These are phyloP conservation scores for Suillia variegata DNA, from an alignment of 2,888 invertebrate genomes.

Conservation along the genomic window DNA sequence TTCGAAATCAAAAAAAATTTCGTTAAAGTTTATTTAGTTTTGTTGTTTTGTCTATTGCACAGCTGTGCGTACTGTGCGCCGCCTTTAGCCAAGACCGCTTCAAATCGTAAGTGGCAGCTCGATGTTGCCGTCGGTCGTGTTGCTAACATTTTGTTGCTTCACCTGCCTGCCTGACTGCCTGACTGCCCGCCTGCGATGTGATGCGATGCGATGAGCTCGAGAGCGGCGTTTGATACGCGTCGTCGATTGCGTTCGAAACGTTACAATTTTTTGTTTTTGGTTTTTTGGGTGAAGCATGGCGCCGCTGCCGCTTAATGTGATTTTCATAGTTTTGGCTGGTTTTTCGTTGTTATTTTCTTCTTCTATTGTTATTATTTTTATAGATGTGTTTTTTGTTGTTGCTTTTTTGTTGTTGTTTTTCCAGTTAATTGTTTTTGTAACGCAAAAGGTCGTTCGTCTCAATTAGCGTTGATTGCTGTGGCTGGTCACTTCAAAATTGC, in stretches of 20 bases:
- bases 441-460: slow-evolving; percentile 7
- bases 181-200: too few relatives aligned
- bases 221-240: slow-evolving; percentile 5
- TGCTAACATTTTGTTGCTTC: not conserved
- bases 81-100: not conserved
- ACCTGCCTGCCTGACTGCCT: too few relatives aligned
- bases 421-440: too few relatives aligned
- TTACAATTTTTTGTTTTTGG: too few relatives aligned
- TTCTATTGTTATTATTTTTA: not conserved
- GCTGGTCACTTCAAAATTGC: not conserved
- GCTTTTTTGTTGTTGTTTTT: too few relatives aligned
- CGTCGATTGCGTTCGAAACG: too few relatives aligned
- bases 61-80: not conserved
- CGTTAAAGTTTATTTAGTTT: too few relatives aligned
- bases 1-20: too few relatives aligned
- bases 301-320: not conserved
- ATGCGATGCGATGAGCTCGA: not conserved
- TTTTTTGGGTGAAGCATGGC: not conserved
- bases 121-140: not conserved
- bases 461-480: not conserved
- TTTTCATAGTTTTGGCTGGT: not conserved
- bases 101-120: slow-evolving; percentile 1
- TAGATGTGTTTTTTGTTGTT: not conserved
- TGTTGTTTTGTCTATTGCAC: too few relatives aligned
- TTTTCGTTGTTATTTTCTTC: not conserved